phyloP scores from a whole-genome alignment of 2,113 vertebrate genomes.

The Trochalopteron elliotii region DNA sequence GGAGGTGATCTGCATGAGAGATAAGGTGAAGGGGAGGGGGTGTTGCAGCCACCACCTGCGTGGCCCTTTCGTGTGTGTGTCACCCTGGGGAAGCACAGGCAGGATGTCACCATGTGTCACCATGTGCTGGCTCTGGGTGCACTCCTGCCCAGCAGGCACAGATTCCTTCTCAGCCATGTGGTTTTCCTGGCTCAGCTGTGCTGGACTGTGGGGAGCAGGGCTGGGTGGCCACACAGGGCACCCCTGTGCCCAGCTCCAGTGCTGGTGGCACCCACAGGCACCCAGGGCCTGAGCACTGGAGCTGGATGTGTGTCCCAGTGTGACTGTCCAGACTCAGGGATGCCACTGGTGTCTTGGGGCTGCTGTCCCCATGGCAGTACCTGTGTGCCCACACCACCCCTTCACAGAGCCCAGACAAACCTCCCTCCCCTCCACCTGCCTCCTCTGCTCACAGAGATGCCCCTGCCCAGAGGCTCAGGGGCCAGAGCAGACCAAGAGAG shows the following conservation, averaged over 20 bases:
- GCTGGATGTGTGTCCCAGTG: rapidly evolving
- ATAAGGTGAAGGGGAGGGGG: not conserved
- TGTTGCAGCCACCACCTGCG: rapidly evolving
- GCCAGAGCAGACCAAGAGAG: not conserved
- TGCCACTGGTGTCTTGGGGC: not conserved
- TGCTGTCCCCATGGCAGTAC: not conserved
- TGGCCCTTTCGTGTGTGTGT: not conserved
- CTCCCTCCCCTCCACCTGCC: not conserved
- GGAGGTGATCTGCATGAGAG: not conserved
- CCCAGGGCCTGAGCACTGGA: rapidly evolving
- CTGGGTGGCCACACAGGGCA: rapidly evolving
- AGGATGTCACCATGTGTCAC: not conserved
- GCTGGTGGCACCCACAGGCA: rapidly evolving
- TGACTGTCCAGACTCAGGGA: not conserved
- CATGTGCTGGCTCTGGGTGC: rapidly evolving
- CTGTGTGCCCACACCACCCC: rapidly evolving
- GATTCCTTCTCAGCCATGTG: not conserved
- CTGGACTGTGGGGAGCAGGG: rapidly evolving
- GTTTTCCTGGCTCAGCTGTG: not conserved
- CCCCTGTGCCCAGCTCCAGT: rapidly evolving
- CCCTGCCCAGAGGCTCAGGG: not conserved
- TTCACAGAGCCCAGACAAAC: not conserved
- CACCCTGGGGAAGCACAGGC: not conserved
- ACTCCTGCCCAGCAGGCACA: not conserved
- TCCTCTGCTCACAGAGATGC: not conserved